phyloP scores from a whole-genome alignment of 2,797 vertebrate genomes.

The Coregonus suidteri region DNA sequence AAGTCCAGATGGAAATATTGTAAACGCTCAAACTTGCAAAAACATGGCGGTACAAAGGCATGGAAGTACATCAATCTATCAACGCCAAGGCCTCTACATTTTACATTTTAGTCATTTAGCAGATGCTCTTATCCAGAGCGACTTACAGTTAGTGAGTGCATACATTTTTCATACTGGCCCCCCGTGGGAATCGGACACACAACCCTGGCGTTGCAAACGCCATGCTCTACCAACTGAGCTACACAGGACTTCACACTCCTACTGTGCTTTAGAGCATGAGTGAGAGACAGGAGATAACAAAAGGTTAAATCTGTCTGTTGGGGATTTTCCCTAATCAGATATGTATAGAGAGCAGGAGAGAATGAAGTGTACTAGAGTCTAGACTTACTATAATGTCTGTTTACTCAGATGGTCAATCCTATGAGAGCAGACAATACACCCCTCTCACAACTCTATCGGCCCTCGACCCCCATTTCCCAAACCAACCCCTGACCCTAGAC shows the following conservation, averaged over 20 bases:
- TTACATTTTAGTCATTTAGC: too few species aligned
- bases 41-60: background rate
- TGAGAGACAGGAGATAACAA: slow-evolving; percentile 6
- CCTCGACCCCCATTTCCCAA: background rate
- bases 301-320: background rate
- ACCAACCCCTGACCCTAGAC: slow-evolving; percentile 6
- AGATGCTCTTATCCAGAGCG: too few species aligned
- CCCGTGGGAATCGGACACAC: too few species aligned
- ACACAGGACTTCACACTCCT: too few species aligned
- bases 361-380: background rate
- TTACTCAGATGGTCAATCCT: background rate
- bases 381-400: background rate
- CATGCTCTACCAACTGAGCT: too few species aligned
- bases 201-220: too few species aligned
- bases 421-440: background rate
- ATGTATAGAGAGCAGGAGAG: background rate
- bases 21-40: background rate
- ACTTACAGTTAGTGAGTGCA: too few species aligned
- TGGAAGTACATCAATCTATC: background rate
- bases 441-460: background rate
- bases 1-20: background rate
- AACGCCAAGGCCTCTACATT: background rate
- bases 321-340: slow-evolving; percentile 8
- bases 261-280: background rate
- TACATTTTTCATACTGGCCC: too few species aligned